Percentiles rank a stretch among this genome's conserved stretches.
phyloP scores from a whole-genome alignment of 2,113 vertebrate species.

The Aspidoscelis tigris region DNA sequence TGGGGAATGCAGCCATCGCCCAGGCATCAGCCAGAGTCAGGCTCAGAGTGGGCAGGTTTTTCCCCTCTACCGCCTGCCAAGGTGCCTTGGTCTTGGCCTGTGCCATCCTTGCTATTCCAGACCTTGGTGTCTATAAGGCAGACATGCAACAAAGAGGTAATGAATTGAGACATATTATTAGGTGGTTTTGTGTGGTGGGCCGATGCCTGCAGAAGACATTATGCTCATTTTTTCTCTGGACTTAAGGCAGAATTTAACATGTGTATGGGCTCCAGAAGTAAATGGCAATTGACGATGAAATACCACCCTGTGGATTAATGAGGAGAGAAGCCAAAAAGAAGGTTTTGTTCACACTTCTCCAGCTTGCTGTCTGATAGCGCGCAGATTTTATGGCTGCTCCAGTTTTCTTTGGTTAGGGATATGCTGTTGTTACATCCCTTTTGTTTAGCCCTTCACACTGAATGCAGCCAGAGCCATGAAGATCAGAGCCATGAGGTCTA shows the following conservation, averaged over 20 bases:
- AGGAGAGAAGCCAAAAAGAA: constrained; percentile 49
- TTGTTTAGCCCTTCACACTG: background rate
- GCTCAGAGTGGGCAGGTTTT: constrained; percentile 46
- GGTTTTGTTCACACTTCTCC: constrained; percentile 1
- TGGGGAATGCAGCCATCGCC: constrained; percentile 42
- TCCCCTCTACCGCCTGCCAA: constrained; percentile 52
- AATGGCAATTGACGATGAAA: constrained; percentile 34
- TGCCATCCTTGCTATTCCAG: constrained; percentile 44
- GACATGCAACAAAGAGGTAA: constrained; percentile 54
- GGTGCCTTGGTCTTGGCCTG: constrained; percentile 51
- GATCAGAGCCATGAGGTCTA: background rate
- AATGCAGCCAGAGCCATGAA: background rate
- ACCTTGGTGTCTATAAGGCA: constrained; percentile 41
- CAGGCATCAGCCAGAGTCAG: constrained; percentile 43
- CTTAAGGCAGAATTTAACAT: background rate
- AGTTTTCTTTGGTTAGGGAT: background rate
- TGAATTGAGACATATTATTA: constrained; percentile 53
- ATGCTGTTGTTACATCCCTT: background rate
- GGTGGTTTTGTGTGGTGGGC: constrained; percentile 65
- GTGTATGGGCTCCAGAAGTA: constrained; percentile 13
- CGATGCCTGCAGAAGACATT: constrained; percentile 58
- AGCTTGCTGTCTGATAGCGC: background rate
- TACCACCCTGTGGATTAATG: constrained; percentile 22
- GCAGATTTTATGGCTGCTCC: background rate
- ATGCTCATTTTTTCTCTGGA: constrained; percentile 55